Base-by-base conservation (phyloP, 2,113 vertebrate genomes). In the Chamaea fasciata region DNA sequence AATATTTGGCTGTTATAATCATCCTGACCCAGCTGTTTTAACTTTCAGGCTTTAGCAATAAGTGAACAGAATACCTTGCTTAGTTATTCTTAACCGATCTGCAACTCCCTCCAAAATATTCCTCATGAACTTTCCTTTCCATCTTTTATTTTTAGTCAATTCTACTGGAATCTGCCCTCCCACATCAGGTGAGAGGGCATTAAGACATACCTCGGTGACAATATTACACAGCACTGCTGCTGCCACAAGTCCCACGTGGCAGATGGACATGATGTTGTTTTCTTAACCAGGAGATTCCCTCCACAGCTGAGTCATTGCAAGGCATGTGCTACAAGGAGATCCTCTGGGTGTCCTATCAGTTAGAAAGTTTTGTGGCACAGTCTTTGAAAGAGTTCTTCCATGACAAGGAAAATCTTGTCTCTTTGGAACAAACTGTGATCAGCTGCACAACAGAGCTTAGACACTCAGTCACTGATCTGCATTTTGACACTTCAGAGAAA, bases 401-500 rank as follows among this genome's bases (percentile, higher is more conserved):
- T 47, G 44, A 37, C 20, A 56, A 63, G 44, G 60, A 79, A 83
- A 68, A 79, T 35, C 55, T 56, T 52, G 7, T 63, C 44, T 90
- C 26, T 50, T 79, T 65, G 59, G 19, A 86, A 77, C 64, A 80
- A 62, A 80, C 21, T 39, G 13, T 56, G 50, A 86, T 91, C 53
- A 52, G 6, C 33, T 1, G 0, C 52, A 74, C 5, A 65, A 46
- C 22, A 69, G 44, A 55, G 46, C 44, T 94, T 39, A 92, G 42
- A 75, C 24, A 63, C 70, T 46, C 68, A 68, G 75, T 59, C 63
- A 80, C 35, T 42, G 23, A 91, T 89, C 50, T 91, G 39, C 77
- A 74, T 92, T 95, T 96, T 90, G 82, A 91, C 88, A 77, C 30
- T 86, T 83, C 17, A 46, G 55, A 77, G 67, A 88, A 85, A 80